Conservation (phyloP, 2,113 vertebrate species). For the Pheucticus melanocephalus region DNA sequence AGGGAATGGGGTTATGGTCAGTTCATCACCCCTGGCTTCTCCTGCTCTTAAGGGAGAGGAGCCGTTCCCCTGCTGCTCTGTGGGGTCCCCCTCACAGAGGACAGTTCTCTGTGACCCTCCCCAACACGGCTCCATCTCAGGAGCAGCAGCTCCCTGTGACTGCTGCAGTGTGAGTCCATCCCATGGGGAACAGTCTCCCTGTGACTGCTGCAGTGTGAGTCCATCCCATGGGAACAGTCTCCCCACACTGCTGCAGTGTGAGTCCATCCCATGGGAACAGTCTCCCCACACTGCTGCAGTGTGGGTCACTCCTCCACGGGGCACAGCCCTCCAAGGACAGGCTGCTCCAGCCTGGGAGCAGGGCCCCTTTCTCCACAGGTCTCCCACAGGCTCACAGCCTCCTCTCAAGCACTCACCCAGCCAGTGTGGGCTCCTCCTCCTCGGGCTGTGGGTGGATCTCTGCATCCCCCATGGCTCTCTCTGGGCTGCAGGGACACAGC, state of each 20-base stretch:
- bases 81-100: too few relatives aligned
- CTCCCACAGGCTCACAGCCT: background rate
- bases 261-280: background rate
- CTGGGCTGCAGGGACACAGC: background rate
- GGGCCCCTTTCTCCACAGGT: background rate
- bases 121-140: rapidly evolving
- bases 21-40: background rate
- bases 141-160: background rate
- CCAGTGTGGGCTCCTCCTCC: background rate
- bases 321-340: background rate
- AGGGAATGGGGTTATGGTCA: background rate
- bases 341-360: background rate
- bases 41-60: background rate
- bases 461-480: too few relatives aligned
- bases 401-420: background rate
- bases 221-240: background rate
- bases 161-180: too few relatives aligned
- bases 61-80: background rate
- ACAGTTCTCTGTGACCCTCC: background rate
- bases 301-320: background rate
- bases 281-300: background rate
- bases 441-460: background rate
- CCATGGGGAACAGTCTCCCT: too few relatives aligned
- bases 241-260: background rate
- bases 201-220: background rate